Percentiles rank a stretch among this genome's conserved stretches.
Conservation (phyloP, 1,140 invertebrate genomes). For the Heliconius hewitsoni region DNA sequence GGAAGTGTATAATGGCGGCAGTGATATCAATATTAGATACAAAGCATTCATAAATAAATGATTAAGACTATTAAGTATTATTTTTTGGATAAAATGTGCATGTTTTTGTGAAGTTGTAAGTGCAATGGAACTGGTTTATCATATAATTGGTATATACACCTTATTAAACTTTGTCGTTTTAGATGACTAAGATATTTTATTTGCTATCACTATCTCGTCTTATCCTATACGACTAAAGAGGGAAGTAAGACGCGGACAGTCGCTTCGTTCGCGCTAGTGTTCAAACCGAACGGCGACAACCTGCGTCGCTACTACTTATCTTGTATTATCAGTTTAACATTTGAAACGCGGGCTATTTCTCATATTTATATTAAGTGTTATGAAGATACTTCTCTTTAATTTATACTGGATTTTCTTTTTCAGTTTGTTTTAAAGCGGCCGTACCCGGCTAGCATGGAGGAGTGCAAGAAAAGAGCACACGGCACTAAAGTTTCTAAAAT, state of each 20-base stretch:
- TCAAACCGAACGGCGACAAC: slow-evolving; percentile 56
- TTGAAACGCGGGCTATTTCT: slow-evolving; percentile 58
- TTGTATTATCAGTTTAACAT: slow-evolving; percentile 63
- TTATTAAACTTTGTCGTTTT: slow-evolving; percentile 9
- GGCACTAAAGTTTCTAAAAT: slow-evolving; percentile 95
- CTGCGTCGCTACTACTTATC: slow-evolving; percentile 64
- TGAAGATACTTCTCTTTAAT: slow-evolving; percentile 47
- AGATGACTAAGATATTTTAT: slow-evolving; percentile 72
- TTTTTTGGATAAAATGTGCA: neutral
- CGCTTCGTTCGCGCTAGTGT: slow-evolving; percentile 57
- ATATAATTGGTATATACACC: slow-evolving; percentile 13
- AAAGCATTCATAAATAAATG: neutral
- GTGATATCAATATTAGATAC: slow-evolving; percentile 10
- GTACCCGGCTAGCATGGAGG: slow-evolving; percentile 82
- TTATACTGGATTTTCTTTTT: slow-evolving; percentile 58
- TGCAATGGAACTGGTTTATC: neutral
- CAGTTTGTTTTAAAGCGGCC: slow-evolving; percentile 77
- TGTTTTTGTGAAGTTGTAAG: neutral
- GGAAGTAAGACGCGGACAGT: slow-evolving; percentile 53
- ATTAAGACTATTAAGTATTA: neutral
- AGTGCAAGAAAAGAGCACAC: slow-evolving; percentile 86
- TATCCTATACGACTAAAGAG: slow-evolving; percentile 68
- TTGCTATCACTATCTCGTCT: slow-evolving; percentile 77
- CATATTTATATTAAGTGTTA: slow-evolving; percentile 55
- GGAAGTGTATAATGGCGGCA: slow-evolving; percentile 12